phyloP scores from a whole-genome alignment of 1,140 invertebrate genomes.

The Laupala kohalensis region DNA sequence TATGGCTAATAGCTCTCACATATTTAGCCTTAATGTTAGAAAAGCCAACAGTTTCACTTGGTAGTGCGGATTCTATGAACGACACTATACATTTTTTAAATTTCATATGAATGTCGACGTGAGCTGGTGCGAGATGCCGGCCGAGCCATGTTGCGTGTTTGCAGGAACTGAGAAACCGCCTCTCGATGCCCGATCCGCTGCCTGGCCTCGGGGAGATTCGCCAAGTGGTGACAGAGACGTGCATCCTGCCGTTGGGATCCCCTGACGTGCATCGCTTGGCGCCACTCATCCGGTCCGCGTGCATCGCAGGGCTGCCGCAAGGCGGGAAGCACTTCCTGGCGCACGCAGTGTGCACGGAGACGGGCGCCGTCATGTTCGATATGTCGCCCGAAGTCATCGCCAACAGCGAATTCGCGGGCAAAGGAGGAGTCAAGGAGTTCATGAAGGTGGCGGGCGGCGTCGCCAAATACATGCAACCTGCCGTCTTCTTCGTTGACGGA shows the following conservation, averaged over 20 bases:
- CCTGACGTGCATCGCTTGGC: constrained; percentile 36
- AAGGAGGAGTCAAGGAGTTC: constrained; percentile 43
- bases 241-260: constrained; percentile 47
- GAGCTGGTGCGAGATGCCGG: too few species aligned
- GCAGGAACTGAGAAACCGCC: neutral
- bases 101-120: too few species aligned
- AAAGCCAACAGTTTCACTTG: too few species aligned
- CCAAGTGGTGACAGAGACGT: constrained; percentile 45
- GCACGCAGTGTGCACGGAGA: constrained; percentile 42
- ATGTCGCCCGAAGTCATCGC: constrained; percentile 40
- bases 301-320: constrained; percentile 40
- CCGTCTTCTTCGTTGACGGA: constrained; percentile 45
- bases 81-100: too few species aligned
- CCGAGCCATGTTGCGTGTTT: too few species aligned
- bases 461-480: constrained; percentile 34
- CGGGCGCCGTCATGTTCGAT: constrained; percentile 47
- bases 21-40: too few species aligned
- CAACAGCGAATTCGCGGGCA: constrained; percentile 33
- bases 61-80: too few species aligned
- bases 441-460: constrained; percentile 36
- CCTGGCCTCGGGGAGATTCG: constrained; percentile 35
- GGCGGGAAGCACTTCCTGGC: constrained; percentile 44
- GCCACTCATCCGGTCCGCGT: constrained; percentile 42
- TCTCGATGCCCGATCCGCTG: constrained; percentile 18
- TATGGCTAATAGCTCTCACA: too few species aligned